These are phyloP conservation scores for Eumacrocentrus americanus DNA, from an alignment of 2,888 invertebrate genomes.

Conservation along the genomic window DNA sequence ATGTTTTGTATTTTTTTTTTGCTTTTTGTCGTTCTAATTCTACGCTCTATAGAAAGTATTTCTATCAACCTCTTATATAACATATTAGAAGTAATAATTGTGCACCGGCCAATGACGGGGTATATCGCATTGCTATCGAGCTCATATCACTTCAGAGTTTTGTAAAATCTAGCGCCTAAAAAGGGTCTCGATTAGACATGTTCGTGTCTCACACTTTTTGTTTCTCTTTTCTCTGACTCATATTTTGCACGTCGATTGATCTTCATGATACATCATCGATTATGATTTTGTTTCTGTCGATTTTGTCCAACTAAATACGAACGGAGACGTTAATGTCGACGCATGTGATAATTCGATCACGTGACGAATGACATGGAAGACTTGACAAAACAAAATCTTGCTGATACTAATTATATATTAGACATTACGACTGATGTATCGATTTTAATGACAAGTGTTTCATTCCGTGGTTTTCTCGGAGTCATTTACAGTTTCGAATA, in stretches of 20 bases:
- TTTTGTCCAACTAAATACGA: not conserved
- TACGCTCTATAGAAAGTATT: slow-evolving; percentile 32
- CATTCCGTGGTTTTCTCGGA: not conserved
- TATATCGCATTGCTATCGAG: slow-evolving; percentile 12
- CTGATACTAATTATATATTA: not conserved
- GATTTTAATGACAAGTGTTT: not conserved
- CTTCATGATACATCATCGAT: not conserved
- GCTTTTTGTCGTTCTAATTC: slow-evolving; percentile 17
- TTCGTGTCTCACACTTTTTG: not conserved
- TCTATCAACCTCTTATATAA: slow-evolving; percentile 30
- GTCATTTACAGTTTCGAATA: not conserved
- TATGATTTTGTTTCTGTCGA: not conserved
- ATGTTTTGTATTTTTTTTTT: too few relatives aligned
- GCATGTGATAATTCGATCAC: not conserved
- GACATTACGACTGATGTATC: not conserved
- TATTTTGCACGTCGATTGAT: not conserved
- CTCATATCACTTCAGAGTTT: not conserved
- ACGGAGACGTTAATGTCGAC: slow-evolving; percentile 1
- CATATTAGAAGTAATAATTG: slow-evolving; percentile 34
- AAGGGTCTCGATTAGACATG: not conserved
- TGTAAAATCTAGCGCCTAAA: slow-evolving; percentile 9
- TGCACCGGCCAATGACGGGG: slow-evolving; percentile 38
- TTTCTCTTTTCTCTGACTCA: not conserved
- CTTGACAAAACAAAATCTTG: slow-evolving; percentile 30
- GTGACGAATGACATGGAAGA: slow-evolving; percentile 34